Base-by-base conservation (phyloP, 2,797 vertebrate genomes). In the Sebastes kiyomatsui region DNA sequence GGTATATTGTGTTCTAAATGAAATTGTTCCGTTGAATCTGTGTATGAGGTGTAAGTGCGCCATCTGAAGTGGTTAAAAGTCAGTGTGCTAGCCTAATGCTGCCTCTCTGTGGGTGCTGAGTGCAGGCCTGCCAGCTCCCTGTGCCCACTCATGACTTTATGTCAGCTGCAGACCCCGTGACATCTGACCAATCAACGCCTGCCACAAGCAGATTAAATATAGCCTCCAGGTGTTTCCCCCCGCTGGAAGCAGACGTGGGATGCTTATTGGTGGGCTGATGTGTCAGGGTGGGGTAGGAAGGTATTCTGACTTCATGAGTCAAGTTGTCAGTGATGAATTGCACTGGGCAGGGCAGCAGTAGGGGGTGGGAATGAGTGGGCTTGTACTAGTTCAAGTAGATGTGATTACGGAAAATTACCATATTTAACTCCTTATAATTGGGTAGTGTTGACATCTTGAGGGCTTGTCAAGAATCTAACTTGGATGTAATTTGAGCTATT, bases 281-380 rank as follows among this genome's bases (percentile, higher is more conserved):
- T 82, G 79, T 76, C 68, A 60, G 70, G 64, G 52, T 74, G 64
- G 73, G 30, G 35, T n/a, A 49, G 62, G 77, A 72, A 80, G 67
- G 71, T 72, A 78, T 83, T 87, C 79, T 84, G 79, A 85, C 81
- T 86, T 67, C 56, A 56, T 54, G 68, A 85, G 80, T 85, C 83
- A 77, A 80, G 72, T 72, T 88, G 86, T 82, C 90, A 77, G 82
- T 90, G 90, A 92, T 91, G 83, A 91, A 92, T 91, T 88, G 69
- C 87, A 35, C 14, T 20, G 76, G 75, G 62, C 68, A 74, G 52
- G 60, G 72, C 58, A 59, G 76, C 78, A 65, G 73, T 7, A 13
- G 77, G 66, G 76, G 73, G 49, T 16, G 67, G 20, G 60, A 59
- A 30, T 6, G 74, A 82, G 71, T 49, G 66, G 73, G 77, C 71